Conservation (phyloP, 2,888 invertebrate species). For the Tetramorium bicarinatum region DNA sequence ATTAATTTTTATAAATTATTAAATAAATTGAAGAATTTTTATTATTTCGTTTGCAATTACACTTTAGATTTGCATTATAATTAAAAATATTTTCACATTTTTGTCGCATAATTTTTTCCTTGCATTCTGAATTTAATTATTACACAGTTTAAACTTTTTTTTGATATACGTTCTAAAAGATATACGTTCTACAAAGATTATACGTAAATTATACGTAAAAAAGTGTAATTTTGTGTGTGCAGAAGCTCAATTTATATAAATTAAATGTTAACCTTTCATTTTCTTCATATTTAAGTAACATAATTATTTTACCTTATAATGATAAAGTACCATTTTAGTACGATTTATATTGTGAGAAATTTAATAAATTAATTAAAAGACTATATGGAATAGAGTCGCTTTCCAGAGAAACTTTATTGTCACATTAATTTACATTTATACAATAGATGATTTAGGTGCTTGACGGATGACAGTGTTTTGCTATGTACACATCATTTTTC, state of each 20-base stretch:
- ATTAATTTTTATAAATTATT: neutral
- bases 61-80: neutral
- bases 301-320: neutral
- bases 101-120: neutral
- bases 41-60: neutral
- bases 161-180: neutral
- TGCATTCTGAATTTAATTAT: neutral
- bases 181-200: too few species aligned
- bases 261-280: neutral
- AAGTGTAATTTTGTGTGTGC: neutral
- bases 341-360: neutral
- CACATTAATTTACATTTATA: constrained; percentile 83
- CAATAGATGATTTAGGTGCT: constrained; percentile 71
- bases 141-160: neutral
- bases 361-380: constrained; percentile 20
- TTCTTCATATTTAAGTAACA: neutral
- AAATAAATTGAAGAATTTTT: neutral
- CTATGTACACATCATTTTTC: constrained; percentile 61
- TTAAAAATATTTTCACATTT: neutral
- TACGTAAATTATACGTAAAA: neutral
- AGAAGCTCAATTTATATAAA: neutral
- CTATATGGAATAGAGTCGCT: constrained; percentile 33
- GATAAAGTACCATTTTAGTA: neutral
- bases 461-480: constrained; percentile 68
- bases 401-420: constrained; percentile 71